Conservation (phyloP, 2,797 vertebrate species). For the Lagorchestes hirsutus region DNA sequence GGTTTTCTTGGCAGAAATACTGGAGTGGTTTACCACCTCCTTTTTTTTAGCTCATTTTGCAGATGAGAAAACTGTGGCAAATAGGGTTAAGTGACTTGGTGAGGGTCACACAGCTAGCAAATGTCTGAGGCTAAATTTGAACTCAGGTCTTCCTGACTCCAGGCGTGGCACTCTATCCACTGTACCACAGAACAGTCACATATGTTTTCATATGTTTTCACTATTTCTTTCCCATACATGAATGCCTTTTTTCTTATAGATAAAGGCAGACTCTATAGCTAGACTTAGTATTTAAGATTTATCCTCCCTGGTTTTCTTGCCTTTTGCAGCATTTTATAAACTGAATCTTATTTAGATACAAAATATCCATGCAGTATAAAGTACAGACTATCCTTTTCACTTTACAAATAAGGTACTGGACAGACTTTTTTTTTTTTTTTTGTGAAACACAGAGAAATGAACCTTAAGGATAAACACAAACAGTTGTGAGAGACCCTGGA, state of each 20-base stretch:
- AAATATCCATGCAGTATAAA: background rate
- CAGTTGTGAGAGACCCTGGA: background rate
- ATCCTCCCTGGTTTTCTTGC: background rate
- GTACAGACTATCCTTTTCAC: background rate
- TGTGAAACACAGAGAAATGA: background rate
- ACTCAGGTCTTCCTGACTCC: background rate
- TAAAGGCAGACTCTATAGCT: background rate
- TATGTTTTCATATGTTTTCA: background rate
- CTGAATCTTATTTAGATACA: background rate
- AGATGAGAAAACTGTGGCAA: background rate
- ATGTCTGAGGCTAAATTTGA: background rate
- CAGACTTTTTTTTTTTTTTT: too few species aligned
- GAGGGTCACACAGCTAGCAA: background rate
- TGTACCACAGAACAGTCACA: background rate
- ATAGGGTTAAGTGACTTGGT: background rate
- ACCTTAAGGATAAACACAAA: background rate
- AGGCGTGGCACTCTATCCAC: background rate
- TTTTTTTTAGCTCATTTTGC: background rate
- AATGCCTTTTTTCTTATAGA: background rate
- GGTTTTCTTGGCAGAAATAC: background rate
- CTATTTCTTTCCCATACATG: background rate
- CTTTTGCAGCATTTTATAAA: background rate
- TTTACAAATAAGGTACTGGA: background rate
- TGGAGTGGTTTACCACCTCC: background rate
- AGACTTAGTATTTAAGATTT: background rate